Evolutionary conservation across 2,797 vertebrate genomes (phyloP).

Genomic region (Neostethus bicornis): DNA sequence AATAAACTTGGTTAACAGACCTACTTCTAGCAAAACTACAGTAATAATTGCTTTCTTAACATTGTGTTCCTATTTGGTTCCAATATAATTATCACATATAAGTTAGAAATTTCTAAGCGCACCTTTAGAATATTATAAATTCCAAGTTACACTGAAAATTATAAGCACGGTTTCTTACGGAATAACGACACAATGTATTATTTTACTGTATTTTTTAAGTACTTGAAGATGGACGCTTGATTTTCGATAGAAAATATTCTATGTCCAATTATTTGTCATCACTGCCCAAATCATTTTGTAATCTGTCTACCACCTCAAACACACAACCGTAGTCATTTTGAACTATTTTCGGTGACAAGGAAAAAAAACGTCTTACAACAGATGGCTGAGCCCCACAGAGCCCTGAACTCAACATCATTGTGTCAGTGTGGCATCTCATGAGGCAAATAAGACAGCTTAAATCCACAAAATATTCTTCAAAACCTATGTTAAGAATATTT

Average conservation of each 20-base stretch:
- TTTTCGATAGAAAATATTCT: neutral
- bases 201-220: no score
- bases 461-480: constrained; percentile 4
- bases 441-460: constrained; percentile 13
- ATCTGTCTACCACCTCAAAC: neutral
- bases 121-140: no score
- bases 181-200: no score
- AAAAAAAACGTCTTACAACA: constrained; percentile 23
- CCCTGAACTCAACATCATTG: constrained; percentile 20
- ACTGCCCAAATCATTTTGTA: constrained; percentile 1
- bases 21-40: no score
- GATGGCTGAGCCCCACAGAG: constrained; percentile 27
- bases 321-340: constrained; percentile 10
- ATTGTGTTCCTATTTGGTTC: no score
- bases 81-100: no score
- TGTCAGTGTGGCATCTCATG: constrained; percentile 15
- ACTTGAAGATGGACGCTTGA: neutral
- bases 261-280: neutral
- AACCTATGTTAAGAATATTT: neutral
- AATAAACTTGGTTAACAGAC: no score
- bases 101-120: no score
- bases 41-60: no score
- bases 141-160: no score
- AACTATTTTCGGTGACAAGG: constrained; percentile 17
- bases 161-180: no score